phyloP scores from a whole-genome alignment of 2,113 vertebrate species.

The Lontra canadensis region DNA sequence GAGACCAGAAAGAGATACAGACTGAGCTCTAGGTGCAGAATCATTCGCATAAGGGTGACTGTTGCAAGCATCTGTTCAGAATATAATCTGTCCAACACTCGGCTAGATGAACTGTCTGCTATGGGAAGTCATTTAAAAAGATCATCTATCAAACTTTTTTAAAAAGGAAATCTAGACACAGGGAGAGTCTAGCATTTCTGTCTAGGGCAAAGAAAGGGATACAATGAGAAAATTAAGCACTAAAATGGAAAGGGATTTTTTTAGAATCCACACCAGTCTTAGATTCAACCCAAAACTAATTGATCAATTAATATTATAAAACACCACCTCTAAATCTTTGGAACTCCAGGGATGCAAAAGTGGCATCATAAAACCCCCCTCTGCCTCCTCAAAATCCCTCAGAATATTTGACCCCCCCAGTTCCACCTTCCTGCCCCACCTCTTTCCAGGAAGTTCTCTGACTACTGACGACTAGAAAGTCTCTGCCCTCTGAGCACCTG shows the following conservation, averaged over 20 bases:
- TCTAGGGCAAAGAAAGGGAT: not conserved
- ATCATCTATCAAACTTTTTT: slow-evolving; percentile 5
- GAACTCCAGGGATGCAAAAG: not conserved
- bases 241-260: not conserved
- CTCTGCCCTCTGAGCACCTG: not conserved
- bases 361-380: not conserved
- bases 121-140: not conserved
- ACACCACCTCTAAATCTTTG: not conserved
- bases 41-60: not conserved
- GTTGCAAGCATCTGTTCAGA: not conserved
- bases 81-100: not conserved
- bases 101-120: not conserved
- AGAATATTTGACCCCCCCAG: not conserved
- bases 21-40: not conserved
- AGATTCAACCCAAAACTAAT: not conserved
- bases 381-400: not conserved
- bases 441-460: not conserved
- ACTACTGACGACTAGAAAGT: not conserved
- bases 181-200: not conserved
- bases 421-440: not conserved
- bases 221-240: not conserved
- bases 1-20: not conserved
- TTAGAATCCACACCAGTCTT: not conserved
- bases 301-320: not conserved
- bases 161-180: not conserved